phyloP scores from a whole-genome alignment of 1,140 invertebrate species.

The Drosophila eugracilis region DNA sequence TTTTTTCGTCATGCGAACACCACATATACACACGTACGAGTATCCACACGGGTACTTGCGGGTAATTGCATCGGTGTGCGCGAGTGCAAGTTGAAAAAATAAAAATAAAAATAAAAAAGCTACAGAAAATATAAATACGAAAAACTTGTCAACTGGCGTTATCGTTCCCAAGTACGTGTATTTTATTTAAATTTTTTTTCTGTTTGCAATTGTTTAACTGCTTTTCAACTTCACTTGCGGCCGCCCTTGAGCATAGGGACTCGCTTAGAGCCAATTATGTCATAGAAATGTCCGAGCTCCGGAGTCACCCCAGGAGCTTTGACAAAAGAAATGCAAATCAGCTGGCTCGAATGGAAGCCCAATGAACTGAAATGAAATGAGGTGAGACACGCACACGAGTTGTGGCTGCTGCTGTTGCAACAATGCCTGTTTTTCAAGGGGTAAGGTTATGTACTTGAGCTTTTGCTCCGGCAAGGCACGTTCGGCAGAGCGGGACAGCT shows the following conservation, averaged over 20 bases:
- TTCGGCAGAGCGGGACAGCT: conserved; percentile 37
- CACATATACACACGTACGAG: conserved; percentile 10
- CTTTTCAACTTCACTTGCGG: conserved; percentile 26
- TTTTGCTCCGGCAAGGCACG: conserved; percentile 50
- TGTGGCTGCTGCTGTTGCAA: conserved; percentile 24
- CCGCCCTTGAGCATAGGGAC: conserved; percentile 68
- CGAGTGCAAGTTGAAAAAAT: conserved; percentile 46
- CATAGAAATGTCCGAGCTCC: conserved; percentile 40
- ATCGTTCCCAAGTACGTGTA: conserved; percentile 48
- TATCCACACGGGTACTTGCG: conserved; percentile 1
- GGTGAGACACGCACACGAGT: conserved; percentile 53
- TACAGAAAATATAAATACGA: conserved; percentile 16
- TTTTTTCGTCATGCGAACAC: conserved; percentile 78
- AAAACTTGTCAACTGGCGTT: conserved; percentile 56
- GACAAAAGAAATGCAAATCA: conserved; percentile 76
- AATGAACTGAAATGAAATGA: neutral
- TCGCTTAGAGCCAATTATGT: conserved; percentile 46
- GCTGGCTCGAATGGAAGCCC: conserved; percentile 5
- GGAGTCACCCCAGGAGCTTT: conserved; percentile 45
- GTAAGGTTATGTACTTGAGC: conserved; percentile 82
- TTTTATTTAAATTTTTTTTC: conserved; percentile 30
- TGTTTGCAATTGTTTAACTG: conserved; percentile 41
- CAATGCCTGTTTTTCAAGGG: conserved; percentile 36
- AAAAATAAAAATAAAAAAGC: conserved; percentile 30
- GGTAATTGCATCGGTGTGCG: conserved; percentile 51